A percentile compares a stretch with the other conserved stretches of the same genome.
These are phyloP conservation scores for Paralvinella palmiformis DNA, from an alignment of 1,140 invertebrate genomes.

Conservation along the genomic window DNA sequence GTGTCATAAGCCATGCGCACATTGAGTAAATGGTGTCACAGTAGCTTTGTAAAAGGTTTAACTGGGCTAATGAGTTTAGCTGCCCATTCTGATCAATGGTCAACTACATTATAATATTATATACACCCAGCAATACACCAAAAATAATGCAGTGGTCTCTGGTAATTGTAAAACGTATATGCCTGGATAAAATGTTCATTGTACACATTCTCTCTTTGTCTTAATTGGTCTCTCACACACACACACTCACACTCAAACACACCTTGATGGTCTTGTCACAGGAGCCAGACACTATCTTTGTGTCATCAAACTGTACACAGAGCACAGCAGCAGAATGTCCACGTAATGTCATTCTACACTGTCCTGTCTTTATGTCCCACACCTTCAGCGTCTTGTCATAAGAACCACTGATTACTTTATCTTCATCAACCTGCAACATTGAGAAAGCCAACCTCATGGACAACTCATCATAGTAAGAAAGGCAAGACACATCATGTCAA, in stretches of 20 bases:
- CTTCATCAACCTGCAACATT: conserved; percentile 49
- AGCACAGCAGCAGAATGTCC: conserved; percentile 54
- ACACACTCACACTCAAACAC: not conserved
- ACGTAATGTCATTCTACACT: conserved; percentile 47
- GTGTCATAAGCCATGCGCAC: too few species aligned
- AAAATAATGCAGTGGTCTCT: too few species aligned
- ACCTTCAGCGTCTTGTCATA: conserved; percentile 55
- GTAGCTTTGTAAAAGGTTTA: too few species aligned
- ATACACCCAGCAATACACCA: too few species aligned
- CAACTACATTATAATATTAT: too few species aligned
- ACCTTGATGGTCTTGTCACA: conserved; percentile 57
- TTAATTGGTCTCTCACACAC: too few species aligned
- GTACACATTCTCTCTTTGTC: too few species aligned
- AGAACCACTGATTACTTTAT: conserved; percentile 54
- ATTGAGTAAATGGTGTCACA: too few species aligned
- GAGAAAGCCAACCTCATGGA: conserved; percentile 7
- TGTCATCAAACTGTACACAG: conserved; percentile 55
- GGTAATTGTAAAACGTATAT: too few species aligned
- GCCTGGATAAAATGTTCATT: too few species aligned
- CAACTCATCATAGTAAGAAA: conserved; percentile 11
- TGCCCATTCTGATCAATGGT: too few species aligned
- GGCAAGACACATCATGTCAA: not conserved
- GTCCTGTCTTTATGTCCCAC: conserved; percentile 51
- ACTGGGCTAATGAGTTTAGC: too few species aligned
- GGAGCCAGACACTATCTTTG: conserved; percentile 56